Percentiles rank a stretch among this genome's conserved stretches.
Evolutionary conservation across 92 coral and sea anemone species (phyloP).

Genomic region (Siderastrea radians): DNA sequence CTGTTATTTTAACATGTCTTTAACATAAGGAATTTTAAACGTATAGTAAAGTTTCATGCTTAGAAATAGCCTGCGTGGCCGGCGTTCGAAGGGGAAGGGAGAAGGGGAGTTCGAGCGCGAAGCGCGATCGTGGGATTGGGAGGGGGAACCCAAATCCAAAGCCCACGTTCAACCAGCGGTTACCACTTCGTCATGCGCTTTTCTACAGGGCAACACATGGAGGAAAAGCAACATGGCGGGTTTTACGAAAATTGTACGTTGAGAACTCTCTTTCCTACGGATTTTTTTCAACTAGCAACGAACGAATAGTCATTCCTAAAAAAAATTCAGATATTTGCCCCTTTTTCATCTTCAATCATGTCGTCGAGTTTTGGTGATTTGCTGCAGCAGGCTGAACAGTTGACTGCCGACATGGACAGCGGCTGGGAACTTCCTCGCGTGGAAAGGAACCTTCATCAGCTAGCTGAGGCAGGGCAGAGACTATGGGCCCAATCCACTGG

Average conservation of each 20-base stretch:
- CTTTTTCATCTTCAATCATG: slow-evolving; percentile 56
- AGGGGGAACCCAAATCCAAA: too few species aligned
- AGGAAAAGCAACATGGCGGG: slow-evolving; percentile 85
- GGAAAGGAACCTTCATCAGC: slow-evolving; percentile 94
- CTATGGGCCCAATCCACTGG: slow-evolving; percentile 93
- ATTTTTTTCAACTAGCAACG: background rate
- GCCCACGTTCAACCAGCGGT: too few species aligned
- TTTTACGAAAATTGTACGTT: slow-evolving; percentile 62
- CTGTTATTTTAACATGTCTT: too few species aligned
- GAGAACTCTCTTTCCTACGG: background rate
- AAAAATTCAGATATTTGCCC: background rate
- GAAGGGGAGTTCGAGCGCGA: too few species aligned
- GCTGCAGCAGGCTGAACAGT: slow-evolving; percentile 97
- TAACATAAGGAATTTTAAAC: too few species aligned
- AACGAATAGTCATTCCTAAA: background rate
- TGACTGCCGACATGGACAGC: slow-evolving; percentile 98
- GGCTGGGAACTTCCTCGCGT: slow-evolving; percentile 98
- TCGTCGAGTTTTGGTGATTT: slow-evolving; percentile 94
- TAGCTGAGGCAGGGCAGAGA: slow-evolving; percentile 98
- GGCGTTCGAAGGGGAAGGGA: too few species aligned
- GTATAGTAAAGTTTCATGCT: too few species aligned
- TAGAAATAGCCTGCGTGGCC: too few species aligned
- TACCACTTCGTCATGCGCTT: too few species aligned
- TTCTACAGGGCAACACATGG: background rate
- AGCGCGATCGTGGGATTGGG: too few species aligned